phyloP scores from a whole-genome alignment of 2,797 vertebrate species.

The Avahi laniger region DNA sequence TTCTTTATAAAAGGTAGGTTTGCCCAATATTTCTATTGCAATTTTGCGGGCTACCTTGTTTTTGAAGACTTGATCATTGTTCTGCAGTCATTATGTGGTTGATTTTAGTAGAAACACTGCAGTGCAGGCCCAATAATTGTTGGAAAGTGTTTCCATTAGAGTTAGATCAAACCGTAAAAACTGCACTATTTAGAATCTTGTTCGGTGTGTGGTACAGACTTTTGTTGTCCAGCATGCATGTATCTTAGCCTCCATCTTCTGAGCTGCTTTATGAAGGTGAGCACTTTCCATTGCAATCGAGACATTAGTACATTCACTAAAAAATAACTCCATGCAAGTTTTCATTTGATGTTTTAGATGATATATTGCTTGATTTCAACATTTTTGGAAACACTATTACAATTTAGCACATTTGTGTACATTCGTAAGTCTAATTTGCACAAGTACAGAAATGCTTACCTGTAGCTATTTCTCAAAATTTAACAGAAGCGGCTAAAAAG shows the following conservation, averaged over 20 bases:
- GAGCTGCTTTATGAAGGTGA: background rate
- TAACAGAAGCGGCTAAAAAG: background rate
- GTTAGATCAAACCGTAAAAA: background rate
- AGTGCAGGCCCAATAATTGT: background rate
- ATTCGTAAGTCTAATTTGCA: background rate
- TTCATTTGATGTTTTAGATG: background rate
- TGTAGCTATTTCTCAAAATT: background rate
- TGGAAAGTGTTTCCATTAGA: background rate
- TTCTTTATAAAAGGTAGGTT: constrained; percentile 98
- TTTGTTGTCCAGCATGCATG: background rate
- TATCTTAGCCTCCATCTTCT: background rate
- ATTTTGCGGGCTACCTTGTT: background rate
- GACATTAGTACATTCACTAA: background rate
- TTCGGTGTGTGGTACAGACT: background rate
- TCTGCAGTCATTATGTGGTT: background rate
- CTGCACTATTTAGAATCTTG: background rate
- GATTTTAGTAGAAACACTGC: background rate
- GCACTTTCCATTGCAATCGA: background rate
- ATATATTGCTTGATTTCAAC: background rate
- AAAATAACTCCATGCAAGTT: background rate
- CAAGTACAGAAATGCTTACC: background rate
- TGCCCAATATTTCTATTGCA: constrained; percentile 44
- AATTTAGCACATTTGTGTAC: background rate
- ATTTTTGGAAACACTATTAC: background rate
- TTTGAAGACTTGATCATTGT: background rate